Evolutionary conservation across 2,888 invertebrate species (phyloP).

Genomic region (Hyppa rectilinea): DNA sequence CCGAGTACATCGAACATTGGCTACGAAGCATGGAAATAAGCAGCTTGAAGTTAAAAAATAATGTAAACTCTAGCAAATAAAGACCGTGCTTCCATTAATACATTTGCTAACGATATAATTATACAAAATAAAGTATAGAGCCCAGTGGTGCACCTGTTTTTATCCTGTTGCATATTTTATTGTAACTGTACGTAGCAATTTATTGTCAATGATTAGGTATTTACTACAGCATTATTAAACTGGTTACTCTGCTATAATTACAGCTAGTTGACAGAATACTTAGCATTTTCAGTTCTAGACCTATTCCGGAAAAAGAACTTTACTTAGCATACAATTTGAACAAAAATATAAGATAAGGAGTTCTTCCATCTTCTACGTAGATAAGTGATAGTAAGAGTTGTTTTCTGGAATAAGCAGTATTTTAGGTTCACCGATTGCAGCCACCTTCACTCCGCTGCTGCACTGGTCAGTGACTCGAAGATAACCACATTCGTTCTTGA

Average conservation of each 20-base stretch:
- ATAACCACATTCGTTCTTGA: conserved; percentile 36
- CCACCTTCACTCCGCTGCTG: conserved; percentile 46
- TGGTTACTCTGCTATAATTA: neutral
- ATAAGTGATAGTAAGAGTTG: no score
- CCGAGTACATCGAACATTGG: conserved; percentile 80
- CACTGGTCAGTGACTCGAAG: conserved; percentile 64
- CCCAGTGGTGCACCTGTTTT: conserved; percentile 8
- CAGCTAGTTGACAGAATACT: neutral
- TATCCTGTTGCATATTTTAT: neutral
- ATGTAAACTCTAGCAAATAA: conserved; percentile 18
- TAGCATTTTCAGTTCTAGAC: neutral
- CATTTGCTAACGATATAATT: conserved; percentile 24
- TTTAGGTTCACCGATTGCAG: neutral
- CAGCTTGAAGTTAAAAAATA: conserved; percentile 74
- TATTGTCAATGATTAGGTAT: neutral
- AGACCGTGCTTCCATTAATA: neutral
- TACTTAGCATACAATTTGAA: neutral
- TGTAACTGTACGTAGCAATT: neutral
- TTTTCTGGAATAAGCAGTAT: neutral
- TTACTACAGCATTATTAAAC: neutral
- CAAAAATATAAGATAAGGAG: neutral
- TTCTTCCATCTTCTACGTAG: neutral
- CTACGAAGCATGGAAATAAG: conserved; percentile 78
- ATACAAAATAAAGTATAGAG: neutral
- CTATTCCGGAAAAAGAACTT: neutral